phyloP scores from a whole-genome alignment of 2,888 invertebrate genomes.

The Sphaeridia pumilis region DNA sequence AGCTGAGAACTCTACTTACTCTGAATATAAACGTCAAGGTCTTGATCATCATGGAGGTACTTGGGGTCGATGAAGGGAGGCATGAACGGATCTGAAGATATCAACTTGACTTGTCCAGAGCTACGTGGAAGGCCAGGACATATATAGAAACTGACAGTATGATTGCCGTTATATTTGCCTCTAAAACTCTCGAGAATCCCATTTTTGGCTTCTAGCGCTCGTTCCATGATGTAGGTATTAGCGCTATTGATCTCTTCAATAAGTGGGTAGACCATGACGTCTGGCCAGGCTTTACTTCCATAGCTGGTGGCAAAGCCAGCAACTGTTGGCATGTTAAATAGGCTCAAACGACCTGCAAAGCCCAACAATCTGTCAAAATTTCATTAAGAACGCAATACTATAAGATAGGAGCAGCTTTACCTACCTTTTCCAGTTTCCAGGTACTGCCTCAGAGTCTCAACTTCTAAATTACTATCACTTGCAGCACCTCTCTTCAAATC shows the following conservation, averaged over 20 bases:
- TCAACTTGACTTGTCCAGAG: conserved; percentile 5
- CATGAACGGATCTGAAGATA: background rate
- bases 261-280: background rate
- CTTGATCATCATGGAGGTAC: background rate
- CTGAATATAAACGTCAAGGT: conserved; percentile 1
- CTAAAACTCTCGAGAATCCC: background rate
- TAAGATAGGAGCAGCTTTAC: too few relatives aligned
- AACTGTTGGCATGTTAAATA: background rate
- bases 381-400: too few relatives aligned
- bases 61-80: conserved; percentile 11
- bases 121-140: background rate
- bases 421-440: background rate
- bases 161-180: background rate
- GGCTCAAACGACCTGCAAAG: background rate
- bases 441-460: background rate
- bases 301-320: background rate
- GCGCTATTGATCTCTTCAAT: background rate
- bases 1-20: background rate
- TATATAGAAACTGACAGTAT: background rate
- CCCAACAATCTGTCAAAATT: too few relatives aligned
- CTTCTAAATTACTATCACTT: background rate
- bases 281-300: background rate
- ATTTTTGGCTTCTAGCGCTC: background rate
- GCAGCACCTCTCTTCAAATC: background rate
- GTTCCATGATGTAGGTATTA: background rate